Evolutionary conservation across 2,888 invertebrate species (phyloP).

Genomic region (Harmothoe impar): DNA sequence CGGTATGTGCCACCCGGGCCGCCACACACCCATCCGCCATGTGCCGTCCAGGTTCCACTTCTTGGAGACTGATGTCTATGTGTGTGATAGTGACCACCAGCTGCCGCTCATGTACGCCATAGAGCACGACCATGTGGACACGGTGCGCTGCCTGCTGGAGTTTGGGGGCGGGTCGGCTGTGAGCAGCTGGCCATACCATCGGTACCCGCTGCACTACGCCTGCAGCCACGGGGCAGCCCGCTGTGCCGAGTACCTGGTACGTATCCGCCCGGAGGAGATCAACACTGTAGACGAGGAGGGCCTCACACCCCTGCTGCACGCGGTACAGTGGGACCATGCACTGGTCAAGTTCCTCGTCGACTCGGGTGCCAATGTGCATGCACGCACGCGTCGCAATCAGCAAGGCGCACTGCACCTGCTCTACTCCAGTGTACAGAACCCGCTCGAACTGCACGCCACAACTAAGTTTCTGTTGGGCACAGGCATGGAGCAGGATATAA

Average conservation of each 20-base stretch:
- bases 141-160: slow-evolving; percentile 71
- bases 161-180: neutral
- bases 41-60: slow-evolving; percentile 77
- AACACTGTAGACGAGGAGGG: slow-evolving; percentile 85
- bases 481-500: slow-evolving; percentile 88
- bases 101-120: slow-evolving; percentile 82
- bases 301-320: slow-evolving; percentile 90
- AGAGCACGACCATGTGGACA: slow-evolving; percentile 76
- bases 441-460: slow-evolving; percentile 87
- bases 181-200: slow-evolving; percentile 54
- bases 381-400: slow-evolving; percentile 88
- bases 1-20: slow-evolving; percentile 90
- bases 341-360: slow-evolving; percentile 85
- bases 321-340: slow-evolving; percentile 89
- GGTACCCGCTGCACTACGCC: slow-evolving; percentile 80
- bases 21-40: slow-evolving; percentile 85
- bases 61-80: slow-evolving; percentile 79
- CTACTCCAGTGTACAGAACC: slow-evolving; percentile 83
- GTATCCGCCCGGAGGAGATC: slow-evolving; percentile 75
- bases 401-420: slow-evolving; percentile 85
- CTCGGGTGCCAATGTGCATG: slow-evolving; percentile 89
- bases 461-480: slow-evolving; percentile 88
- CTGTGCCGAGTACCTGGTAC: slow-evolving; percentile 78
- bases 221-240: slow-evolving; percentile 86
- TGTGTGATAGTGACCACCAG: slow-evolving; percentile 75